These are phyloP conservation scores for Azemiops feae DNA, from an alignment of 2,113 vertebrate species.

Conservation along the genomic window DNA sequence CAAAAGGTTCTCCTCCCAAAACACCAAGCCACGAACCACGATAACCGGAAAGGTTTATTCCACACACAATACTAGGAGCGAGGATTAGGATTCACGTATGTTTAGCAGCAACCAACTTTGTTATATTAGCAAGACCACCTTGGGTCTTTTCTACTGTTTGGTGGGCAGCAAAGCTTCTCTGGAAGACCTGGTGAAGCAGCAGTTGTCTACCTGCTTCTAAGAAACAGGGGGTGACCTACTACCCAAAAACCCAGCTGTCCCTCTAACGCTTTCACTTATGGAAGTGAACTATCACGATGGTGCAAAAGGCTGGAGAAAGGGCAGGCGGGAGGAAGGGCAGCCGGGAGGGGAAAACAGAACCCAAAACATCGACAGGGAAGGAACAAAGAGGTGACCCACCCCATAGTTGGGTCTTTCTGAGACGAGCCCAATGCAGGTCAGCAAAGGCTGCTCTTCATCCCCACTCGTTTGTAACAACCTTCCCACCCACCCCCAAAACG, in stretches of 20 bases:
- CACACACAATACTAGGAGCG: slow-evolving; percentile 8
- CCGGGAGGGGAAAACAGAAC: background rate
- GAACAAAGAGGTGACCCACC: background rate
- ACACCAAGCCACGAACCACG: background rate
- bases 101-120: slow-evolving; percentile 35
- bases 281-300: slow-evolving; percentile 22
- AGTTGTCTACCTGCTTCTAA: slow-evolving; percentile 26
- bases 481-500: slow-evolving; percentile 1
- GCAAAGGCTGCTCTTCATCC: background rate
- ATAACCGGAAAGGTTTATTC: slow-evolving; percentile 54
- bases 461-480: background rate
- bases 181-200: slow-evolving; percentile 11
- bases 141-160: slow-evolving; percentile 7
- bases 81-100: background rate
- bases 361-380: background rate
- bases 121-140: background rate
- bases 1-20: background rate
- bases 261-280: background rate
- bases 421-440: background rate
- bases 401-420: slow-evolving; percentile 16
- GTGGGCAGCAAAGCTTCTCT: slow-evolving; percentile 19
- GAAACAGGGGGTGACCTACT: slow-evolving; percentile 38
- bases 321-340: background rate
- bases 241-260: slow-evolving; percentile 29
- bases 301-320: background rate